Percentiles rank a stretch among this genome's conserved stretches.
These are phyloP conservation scores for Ernsta delagoae DNA, from an alignment of 2,888 invertebrate genomes.

Conservation along the genomic window DNA sequence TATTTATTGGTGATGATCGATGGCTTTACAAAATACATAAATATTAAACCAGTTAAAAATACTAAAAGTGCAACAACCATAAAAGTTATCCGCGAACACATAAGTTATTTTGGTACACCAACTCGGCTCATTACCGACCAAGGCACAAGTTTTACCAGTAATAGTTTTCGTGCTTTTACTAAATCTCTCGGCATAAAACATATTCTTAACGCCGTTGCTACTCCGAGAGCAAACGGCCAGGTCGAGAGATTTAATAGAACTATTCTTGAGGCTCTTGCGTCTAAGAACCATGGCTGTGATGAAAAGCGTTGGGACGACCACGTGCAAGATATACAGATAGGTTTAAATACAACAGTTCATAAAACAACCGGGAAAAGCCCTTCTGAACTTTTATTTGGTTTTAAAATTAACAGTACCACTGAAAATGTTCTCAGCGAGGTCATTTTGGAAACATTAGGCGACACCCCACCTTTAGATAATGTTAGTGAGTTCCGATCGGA, in stretches of 20 bases:
- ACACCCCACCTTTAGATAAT: neutral
- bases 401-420: constrained; percentile 2
- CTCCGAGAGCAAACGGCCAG: neutral
- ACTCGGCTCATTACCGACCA: constrained; percentile 19
- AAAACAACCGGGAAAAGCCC: neutral
- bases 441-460: neutral
- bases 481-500: neutral
- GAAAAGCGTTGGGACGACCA: neutral
- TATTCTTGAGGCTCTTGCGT: neutral
- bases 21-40: neutral
- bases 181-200: constrained; percentile 6
- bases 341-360: constrained; percentile 1
- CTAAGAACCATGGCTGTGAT: neutral
- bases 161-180: constrained; percentile 21
- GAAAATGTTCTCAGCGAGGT: constrained; percentile 3
- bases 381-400: constrained; percentile 1
- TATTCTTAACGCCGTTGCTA: neutral
- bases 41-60: constrained; percentile 37
- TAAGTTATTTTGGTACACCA: constrained; percentile 41
- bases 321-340: neutral
- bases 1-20: constrained; percentile 3
- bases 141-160: constrained; percentile 41
- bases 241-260: constrained; percentile 1
- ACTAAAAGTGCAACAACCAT: constrained; percentile 38
- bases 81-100: constrained; percentile 26